Evolutionary conservation across 1,140 invertebrate species (phyloP), one percentile per base, ranked within the genome.

Genomic region (Brachionus koreanus): DNA sequence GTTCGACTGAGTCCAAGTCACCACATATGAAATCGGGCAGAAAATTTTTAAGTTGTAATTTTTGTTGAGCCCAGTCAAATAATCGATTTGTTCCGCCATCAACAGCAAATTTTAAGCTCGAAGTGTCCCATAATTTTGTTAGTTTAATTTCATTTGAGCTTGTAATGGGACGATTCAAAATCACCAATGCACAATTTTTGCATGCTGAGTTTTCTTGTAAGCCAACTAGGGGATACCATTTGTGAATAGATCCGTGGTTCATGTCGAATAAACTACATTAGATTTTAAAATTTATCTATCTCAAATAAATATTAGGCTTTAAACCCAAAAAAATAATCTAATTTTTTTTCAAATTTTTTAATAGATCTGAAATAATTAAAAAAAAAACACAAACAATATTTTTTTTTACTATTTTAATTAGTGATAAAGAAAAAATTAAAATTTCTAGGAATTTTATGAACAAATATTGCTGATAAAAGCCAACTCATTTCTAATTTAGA

Each of bases 121-220:
- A 57, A 7, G 19, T 39, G n/a, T 57, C 35, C 76, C 76, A 79
- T 42, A 79, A 5, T 79, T 79, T 57, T 37, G 13, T 5, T 2
- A 79, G 25, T 79, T 61, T 61, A 23, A 3, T 2, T 9, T 35
- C 37, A 19, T 23, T 33, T 57, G 35, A 42, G 46, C 23, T 52
- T 52, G 25, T 61, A 9, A 79, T 65, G 6, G 76, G 76, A 23
- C 39, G 76, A 79, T 79, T 79, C 25, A 79, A 25, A 39, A 79
- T 79, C 3, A 79, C 19, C 7, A 79, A 65, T 12, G 49, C 76
- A 19, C 19, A 43, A 12, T 74, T 74, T n/a, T 49, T 46, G 43
- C 19, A 39, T 6, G 42, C 37, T 5, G 19, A 46, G 16, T 6
- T 46, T 3, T 74, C 69, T 25, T 46, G 39, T 12, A 74, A 74